phyloP scores from a whole-genome alignment of 2,888 invertebrate genomes.

The Graphium colonna region DNA sequence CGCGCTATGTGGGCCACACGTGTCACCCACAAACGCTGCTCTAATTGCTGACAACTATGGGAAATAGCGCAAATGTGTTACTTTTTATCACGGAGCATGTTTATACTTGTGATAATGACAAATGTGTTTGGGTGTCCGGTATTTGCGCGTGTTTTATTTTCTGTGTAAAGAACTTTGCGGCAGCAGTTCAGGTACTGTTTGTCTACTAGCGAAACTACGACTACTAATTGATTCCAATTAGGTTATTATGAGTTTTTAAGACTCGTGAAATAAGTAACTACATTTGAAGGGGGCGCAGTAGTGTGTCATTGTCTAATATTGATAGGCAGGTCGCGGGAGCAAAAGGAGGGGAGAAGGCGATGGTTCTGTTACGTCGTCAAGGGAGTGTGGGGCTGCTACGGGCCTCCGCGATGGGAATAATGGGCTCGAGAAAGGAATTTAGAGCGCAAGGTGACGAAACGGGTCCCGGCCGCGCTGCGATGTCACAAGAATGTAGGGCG shows the following conservation, averaged over 20 bases:
- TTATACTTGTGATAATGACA: conserved; percentile 60
- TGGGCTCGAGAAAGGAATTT: conserved; percentile 59
- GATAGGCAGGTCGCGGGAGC: no score
- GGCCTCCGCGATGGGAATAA: conserved; percentile 44
- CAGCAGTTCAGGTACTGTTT: no score
- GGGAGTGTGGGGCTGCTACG: conserved; percentile 37
- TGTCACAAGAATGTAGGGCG: conserved; percentile 62
- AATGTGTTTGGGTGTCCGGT: conserved; percentile 37
- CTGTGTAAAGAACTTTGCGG: no score
- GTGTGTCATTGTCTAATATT: no score
- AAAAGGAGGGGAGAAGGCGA: no score
- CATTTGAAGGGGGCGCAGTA: no score
- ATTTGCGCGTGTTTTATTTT: conserved; percentile 30
- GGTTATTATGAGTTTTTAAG: no score
- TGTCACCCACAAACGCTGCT: conserved; percentile 61
- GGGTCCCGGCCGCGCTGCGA: conserved; percentile 48
- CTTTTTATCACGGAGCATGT: conserved; percentile 58
- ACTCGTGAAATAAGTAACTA: no score
- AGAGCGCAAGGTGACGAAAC: conserved; percentile 63
- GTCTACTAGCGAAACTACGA: no score
- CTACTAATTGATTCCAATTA: no score
- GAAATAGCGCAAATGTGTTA: conserved; percentile 69
- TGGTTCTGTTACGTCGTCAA: conserved; percentile 38
- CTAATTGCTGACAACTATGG: conserved; percentile 75
- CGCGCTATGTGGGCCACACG: conserved; percentile 73